Percentiles rank a stretch among this genome's conserved stretches.
These are phyloP conservation scores for Phycodurus eques DNA, from an alignment of 2,113 vertebrate species.

Conservation along the genomic window DNA sequence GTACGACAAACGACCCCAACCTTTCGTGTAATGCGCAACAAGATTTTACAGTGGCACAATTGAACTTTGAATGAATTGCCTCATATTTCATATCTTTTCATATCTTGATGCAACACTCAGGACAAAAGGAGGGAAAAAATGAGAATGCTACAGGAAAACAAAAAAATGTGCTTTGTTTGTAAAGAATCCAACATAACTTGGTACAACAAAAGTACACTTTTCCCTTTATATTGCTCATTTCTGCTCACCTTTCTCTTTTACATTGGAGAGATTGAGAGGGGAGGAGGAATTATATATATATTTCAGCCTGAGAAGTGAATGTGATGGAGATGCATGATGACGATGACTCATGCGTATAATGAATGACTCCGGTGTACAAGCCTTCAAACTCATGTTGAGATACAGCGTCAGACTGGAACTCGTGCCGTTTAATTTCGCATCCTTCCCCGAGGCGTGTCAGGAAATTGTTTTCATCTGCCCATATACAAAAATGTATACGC, in stretches of 20 bases:
- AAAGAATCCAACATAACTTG: not conserved
- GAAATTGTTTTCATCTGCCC: constrained; percentile 27
- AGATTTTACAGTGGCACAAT: constrained; percentile 54
- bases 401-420: constrained; percentile 41
- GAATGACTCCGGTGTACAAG: constrained; percentile 35
- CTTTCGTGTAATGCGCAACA: constrained; percentile 65
- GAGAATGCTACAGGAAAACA: not conserved
- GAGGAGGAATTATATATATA: constrained; percentile 11
- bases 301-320: constrained; percentile 49
- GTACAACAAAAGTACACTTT: not conserved
- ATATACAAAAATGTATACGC: not conserved
- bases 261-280: not conserved
- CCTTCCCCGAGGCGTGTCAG: constrained; percentile 22
- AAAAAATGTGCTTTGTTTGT: constrained; percentile 11
- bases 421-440: constrained; percentile 47
- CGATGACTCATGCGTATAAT: constrained; percentile 59
- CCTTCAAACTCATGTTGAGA: constrained; percentile 32
- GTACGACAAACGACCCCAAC: constrained; percentile 49
- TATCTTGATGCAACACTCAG: not conserved
- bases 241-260: no score
- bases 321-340: constrained; percentile 41
- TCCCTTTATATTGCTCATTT: not conserved
- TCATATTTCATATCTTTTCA: constrained; percentile 23
- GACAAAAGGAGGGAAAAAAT: no score
- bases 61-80: constrained; percentile 55